A percentile compares a stretch with the other conserved stretches of the same genome.
phyloP scores from a whole-genome alignment of 2,797 vertebrate species.

The Enteromius treurensis region DNA sequence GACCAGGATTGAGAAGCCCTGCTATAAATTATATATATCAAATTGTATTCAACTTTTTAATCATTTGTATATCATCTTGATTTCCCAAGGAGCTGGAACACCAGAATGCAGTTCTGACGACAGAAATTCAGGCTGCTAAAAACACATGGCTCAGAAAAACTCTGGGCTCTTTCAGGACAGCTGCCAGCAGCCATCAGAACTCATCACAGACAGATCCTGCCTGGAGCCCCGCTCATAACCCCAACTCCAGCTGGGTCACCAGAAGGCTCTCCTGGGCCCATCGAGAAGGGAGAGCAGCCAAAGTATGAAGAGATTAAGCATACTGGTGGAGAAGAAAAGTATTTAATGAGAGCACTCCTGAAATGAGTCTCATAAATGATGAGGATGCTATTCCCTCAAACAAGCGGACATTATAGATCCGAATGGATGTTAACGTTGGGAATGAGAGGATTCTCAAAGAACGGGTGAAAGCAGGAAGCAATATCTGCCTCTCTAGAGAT shows the following conservation, averaged over 20 bases:
- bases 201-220: conserved; percentile 38
- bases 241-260: conserved; percentile 61
- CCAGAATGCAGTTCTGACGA: conserved; percentile 84
- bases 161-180: conserved; percentile 88
- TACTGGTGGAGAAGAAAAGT: neutral
- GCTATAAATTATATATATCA: too few species aligned
- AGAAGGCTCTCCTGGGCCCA: conserved; percentile 67
- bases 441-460: conserved; percentile 14
- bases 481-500: neutral
- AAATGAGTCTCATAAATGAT: conserved; percentile 1
- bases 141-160: conserved; percentile 97
- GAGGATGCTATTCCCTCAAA: conserved; percentile 2
- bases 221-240: conserved; percentile 51
- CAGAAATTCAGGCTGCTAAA: conserved; percentile 88
- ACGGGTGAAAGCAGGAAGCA: neutral
- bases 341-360: neutral
- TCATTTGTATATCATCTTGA: neutral
- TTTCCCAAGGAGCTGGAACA: conserved; percentile 88
- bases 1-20: too few species aligned
- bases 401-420: neutral
- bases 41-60: neutral
- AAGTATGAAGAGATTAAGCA: conserved; percentile 29
- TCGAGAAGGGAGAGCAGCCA: conserved; percentile 50
- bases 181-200: conserved; percentile 73
- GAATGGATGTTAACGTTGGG: neutral